A percentile compares a stretch with the other conserved stretches of the same genome.
Evolutionary conservation across 2,797 vertebrate genomes (phyloP).

Genomic region (Danionella dracula): DNA sequence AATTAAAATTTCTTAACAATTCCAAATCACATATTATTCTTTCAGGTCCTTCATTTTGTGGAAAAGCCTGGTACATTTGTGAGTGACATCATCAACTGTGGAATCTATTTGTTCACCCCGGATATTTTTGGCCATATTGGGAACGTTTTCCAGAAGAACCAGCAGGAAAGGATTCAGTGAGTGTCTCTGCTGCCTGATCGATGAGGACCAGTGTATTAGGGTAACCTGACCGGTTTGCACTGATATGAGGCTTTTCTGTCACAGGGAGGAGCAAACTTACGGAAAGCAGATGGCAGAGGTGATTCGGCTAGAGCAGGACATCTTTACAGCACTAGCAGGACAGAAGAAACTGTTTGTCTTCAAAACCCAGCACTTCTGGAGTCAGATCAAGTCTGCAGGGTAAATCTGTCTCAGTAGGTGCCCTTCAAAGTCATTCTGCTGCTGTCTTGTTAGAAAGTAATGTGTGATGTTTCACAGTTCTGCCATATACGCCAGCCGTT

Average conservation of each 20-base stretch:
- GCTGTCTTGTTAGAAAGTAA: background rate
- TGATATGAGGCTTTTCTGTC: background rate
- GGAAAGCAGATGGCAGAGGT: slow-evolving; percentile 88
- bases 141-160: slow-evolving; percentile 83
- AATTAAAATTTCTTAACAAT: too few species aligned
- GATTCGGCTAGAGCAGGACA: slow-evolving; percentile 92
- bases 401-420: slow-evolving; percentile 54
- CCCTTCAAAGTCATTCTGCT: background rate
- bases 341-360: slow-evolving; percentile 86
- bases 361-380: slow-evolving; percentile 92
- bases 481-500: slow-evolving; percentile 92
- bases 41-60: slow-evolving; percentile 92
- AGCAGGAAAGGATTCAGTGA: slow-evolving; percentile 73
- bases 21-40: background rate
- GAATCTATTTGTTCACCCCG: slow-evolving; percentile 90
- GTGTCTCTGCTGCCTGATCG: slow-evolving; percentile 40
- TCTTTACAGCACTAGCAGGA: slow-evolving; percentile 88
- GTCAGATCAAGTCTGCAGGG: slow-evolving; percentile 98
- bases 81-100: slow-evolving; percentile 97
- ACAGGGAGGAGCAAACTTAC: slow-evolving; percentile 81
- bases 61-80: slow-evolving; percentile 97
- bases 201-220: too few species aligned
- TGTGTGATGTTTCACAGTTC: slow-evolving; percentile 67
- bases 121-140: slow-evolving; percentile 90
- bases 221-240: background rate